Evolutionary conservation across 2,113 vertebrate genomes (phyloP).

Genomic region (Salvelinus alpinus): DNA sequence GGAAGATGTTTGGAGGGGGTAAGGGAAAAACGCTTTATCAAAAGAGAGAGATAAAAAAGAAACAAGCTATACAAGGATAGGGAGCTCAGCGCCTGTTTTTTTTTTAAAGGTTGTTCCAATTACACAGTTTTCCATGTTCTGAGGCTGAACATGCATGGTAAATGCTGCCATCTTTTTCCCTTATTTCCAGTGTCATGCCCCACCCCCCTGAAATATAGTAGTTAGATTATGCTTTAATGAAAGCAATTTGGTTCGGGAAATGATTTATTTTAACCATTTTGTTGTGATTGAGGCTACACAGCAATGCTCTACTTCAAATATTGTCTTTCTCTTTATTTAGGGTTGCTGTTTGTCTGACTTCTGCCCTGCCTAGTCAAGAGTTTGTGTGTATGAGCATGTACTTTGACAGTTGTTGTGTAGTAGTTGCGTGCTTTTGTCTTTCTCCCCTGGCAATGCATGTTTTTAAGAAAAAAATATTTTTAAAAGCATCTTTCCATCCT

Average conservation of each 20-base stretch:
- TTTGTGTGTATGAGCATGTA: conserved; percentile 24
- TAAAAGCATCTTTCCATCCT: conserved; percentile 69
- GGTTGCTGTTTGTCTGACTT: conserved; percentile 53
- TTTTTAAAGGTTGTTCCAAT: conserved; percentile 67
- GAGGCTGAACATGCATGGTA: conserved; percentile 63
- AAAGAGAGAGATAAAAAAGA: conserved; percentile 58
- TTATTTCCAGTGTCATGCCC: conserved; percentile 68
- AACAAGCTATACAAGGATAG: conserved; percentile 61
- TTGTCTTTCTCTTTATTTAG: conserved; percentile 54
- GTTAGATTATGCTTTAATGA: conserved; percentile 65
- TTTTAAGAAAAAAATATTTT: conserved; percentile 13
- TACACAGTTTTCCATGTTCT: conserved; percentile 70
- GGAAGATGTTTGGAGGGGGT: conserved; percentile 66
- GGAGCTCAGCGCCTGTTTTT: conserved; percentile 48
- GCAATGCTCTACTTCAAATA: conserved; percentile 58
- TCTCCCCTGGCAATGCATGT: conserved; percentile 56
- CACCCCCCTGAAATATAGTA: conserved; percentile 55
- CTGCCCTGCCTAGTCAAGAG: conserved; percentile 40
- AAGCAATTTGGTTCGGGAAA: conserved; percentile 53
- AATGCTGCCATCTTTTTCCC: conserved; percentile 52
- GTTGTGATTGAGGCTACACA: conserved; percentile 46
- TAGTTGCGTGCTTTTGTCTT: conserved; percentile 63
- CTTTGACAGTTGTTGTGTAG: conserved; percentile 42
- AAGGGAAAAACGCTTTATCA: conserved; percentile 51
- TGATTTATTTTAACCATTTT: conserved; percentile 36